Conservation (phyloP, 2,797 vertebrate genomes). For the Octomys mimax region DNA sequence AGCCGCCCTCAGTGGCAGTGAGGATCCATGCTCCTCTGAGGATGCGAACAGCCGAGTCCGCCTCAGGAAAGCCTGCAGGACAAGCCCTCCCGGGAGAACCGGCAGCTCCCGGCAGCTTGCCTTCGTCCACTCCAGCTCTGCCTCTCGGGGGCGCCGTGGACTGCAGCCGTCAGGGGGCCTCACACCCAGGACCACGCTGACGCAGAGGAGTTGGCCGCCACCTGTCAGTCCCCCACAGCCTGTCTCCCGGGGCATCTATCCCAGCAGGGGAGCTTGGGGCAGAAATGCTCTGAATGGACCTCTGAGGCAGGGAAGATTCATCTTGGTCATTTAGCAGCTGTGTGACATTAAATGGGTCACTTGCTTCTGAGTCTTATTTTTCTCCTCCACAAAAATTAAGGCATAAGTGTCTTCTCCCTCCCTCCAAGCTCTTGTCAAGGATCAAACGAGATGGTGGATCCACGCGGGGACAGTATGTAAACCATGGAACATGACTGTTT, state of each 20-base stretch:
- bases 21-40: too few relatives aligned
- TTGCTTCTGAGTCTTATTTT: not conserved
- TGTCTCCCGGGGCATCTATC: not conserved
- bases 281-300: not conserved
- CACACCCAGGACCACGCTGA: too few relatives aligned
- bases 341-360: not conserved
- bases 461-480: not conserved
- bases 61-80: too few relatives aligned
- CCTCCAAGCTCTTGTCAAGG: not conserved
- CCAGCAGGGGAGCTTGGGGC: not conserved
- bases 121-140: too few relatives aligned
- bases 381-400: not conserved
- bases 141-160: too few relatives aligned
- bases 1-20: too few relatives aligned
- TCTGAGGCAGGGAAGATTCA: not conserved
- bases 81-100: too few relatives aligned
- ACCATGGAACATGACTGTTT: not conserved
- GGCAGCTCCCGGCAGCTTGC: too few relatives aligned
- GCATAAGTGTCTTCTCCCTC: not conserved
- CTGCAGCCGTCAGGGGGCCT: too few relatives aligned
- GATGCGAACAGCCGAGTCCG: too few relatives aligned
- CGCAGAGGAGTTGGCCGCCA: too few relatives aligned
- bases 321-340: not conserved
- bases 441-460: not conserved
- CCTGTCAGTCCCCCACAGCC: not conserved